phyloP scores from a whole-genome alignment of 1,140 invertebrate species.

The Trichonephila inaurata region DNA sequence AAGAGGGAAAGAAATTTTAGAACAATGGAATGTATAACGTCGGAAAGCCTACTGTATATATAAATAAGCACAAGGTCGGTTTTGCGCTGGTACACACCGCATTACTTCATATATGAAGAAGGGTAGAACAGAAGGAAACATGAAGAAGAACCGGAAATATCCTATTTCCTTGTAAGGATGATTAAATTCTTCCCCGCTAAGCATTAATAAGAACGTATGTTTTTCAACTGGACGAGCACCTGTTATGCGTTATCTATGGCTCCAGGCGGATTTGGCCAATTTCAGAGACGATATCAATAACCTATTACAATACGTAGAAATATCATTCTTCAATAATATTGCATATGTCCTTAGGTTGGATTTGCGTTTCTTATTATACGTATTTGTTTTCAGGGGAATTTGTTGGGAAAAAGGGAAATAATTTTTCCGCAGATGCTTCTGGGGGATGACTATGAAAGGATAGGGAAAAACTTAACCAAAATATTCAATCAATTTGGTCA shows the following conservation, averaged over 20 bases:
- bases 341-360: conserved; percentile 62
- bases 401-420: conserved; percentile 39
- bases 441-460: neutral
- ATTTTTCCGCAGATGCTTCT: conserved; percentile 13
- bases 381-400: conserved; percentile 59
- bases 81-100: neutral
- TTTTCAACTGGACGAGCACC: conserved; percentile 66
- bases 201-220: conserved; percentile 63
- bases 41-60: neutral
- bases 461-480: neutral
- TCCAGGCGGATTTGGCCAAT: conserved; percentile 46
- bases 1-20: neutral
- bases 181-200: conserved; percentile 66
- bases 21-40: neutral
- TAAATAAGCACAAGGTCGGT: neutral
- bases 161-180: conserved; percentile 30
- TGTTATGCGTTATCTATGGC: conserved; percentile 68
- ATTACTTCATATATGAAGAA: conserved; percentile 27
- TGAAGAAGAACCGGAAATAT: conserved; percentile 9
- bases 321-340: conserved; percentile 67
- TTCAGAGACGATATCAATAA: conserved; percentile 62
- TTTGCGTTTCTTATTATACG: conserved; percentile 61
- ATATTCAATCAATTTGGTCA: conserved; percentile 62
- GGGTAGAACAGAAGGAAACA: neutral
- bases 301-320: conserved; percentile 62